These are phyloP conservation scores for Actinernus sp. DNA, from an alignment of 92 coral and sea anemone genomes.

Conservation along the genomic window DNA sequence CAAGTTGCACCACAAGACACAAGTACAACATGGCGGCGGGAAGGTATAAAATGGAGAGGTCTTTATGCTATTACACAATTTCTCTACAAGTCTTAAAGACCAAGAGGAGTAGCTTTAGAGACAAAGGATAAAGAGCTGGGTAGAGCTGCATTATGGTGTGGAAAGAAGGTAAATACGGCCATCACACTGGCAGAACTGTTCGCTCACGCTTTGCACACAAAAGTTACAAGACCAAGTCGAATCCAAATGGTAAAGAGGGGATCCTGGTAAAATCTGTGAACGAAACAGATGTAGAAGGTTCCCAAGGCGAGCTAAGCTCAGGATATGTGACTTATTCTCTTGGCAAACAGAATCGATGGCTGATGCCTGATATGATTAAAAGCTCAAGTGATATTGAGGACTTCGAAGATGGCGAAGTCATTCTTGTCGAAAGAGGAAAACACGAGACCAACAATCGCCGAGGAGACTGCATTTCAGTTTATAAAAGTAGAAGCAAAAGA, in stretches of 20 bases:
- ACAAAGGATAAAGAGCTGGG: constrained; percentile 24
- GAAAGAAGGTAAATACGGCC: constrained; percentile 59
- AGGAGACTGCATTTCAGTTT: constrained; percentile 67
- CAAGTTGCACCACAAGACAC: too few relatives aligned
- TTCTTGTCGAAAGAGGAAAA: constrained; percentile 33
- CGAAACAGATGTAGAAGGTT: background rate
- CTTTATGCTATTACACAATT: too few relatives aligned
- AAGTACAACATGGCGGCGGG: too few relatives aligned
- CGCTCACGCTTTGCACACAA: too few relatives aligned
- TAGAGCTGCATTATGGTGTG: constrained; percentile 36
- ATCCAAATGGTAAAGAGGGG: constrained; percentile 35
- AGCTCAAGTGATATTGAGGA: constrained; percentile 22
- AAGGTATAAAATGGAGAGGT: too few relatives aligned
- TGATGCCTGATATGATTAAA: constrained; percentile 82
- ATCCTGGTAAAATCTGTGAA: constrained; percentile 27
- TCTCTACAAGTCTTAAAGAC: too few relatives aligned
- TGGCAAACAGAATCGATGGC: constrained; percentile 95
- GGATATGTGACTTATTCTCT: constrained; percentile 58
- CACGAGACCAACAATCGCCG: background rate
- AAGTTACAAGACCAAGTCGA: constrained; percentile 3
- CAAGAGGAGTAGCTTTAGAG: too few relatives aligned
- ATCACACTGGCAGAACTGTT: constrained; percentile 50
- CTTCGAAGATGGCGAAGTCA: constrained; percentile 34
- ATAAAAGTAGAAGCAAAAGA: constrained; percentile 34
- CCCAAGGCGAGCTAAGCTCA: background rate